These are phyloP conservation scores for Mermis nigrescens DNA, from an alignment of 2,888 invertebrate genomes.

Conservation along the genomic window DNA sequence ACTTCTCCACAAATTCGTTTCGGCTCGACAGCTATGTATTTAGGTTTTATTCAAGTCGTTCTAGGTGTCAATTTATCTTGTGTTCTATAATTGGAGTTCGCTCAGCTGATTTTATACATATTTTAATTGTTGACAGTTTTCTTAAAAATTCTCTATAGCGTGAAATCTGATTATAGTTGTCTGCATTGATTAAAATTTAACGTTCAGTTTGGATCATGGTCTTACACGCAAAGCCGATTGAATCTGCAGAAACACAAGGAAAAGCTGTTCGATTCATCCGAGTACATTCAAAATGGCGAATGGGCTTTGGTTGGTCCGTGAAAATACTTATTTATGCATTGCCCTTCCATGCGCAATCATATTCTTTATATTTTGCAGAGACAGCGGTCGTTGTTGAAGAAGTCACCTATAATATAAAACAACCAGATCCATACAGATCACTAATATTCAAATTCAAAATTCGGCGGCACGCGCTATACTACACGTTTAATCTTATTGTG, in stretches of 20 bases:
- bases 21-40: no score
- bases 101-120: no score
- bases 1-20: no score
- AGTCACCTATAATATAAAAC: slow-evolving; percentile 18
- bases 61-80: no score
- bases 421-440: slow-evolving; percentile 51
- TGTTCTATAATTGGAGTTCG: no score
- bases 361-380: neutral
- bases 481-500: slow-evolving; percentile 94
- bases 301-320: slow-evolving; percentile 56
- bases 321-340: slow-evolving; percentile 36
- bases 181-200: no score
- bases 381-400: neutral
- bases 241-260: slow-evolving; percentile 72
- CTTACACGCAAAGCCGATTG: slow-evolving; percentile 65
- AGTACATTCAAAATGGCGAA: slow-evolving; percentile 96
- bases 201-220: slow-evolving; percentile 95
- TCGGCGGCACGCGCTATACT: slow-evolving; percentile 82
- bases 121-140: no score
- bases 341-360: neutral
- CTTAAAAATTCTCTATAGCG: no score
- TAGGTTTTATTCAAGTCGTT: no score
- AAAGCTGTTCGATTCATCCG: slow-evolving; percentile 78
- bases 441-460: slow-evolving; percentile 86
- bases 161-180: no score